Conservation (phyloP, 2,113 vertebrate species). For the Chloebia gouldiae region DNA sequence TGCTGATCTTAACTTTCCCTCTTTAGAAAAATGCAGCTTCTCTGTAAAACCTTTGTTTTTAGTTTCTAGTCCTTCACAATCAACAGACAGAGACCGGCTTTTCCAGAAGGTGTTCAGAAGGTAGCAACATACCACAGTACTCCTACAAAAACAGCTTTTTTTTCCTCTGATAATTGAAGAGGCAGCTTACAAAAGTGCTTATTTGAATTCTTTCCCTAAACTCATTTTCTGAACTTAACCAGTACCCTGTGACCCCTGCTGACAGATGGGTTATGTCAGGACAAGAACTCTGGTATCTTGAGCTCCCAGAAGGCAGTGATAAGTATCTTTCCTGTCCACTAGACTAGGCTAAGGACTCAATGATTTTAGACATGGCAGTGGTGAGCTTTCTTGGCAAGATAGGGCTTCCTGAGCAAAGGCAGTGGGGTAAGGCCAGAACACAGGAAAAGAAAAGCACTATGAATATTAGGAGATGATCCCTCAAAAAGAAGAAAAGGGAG, state of each 20-base stretch:
- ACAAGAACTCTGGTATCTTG: neutral
- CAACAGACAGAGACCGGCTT: neutral
- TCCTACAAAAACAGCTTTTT: neutral
- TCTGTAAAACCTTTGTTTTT: neutral
- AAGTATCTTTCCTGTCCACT: neutral
- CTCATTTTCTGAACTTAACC: neutral
- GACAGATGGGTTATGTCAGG: neutral
- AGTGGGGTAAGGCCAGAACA: neutral
- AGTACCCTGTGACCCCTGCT: neutral
- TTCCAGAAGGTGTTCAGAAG: neutral
- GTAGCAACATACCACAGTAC: neutral
- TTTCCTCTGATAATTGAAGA: neutral
- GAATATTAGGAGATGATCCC: neutral
- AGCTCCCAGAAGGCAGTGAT: neutral
- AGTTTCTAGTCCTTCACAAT: neutral
- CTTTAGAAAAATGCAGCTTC: neutral
- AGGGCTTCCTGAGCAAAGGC: neutral
- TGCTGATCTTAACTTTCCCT: neutral
- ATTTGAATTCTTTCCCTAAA: constrained; percentile 6
- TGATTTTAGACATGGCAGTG: neutral
- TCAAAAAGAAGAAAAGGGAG: neutral
- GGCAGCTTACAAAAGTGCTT: neutral
- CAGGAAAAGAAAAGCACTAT: neutral
- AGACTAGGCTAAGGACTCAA: neutral
- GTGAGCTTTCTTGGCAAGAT: neutral